Evolutionary conservation across 64 coral and sea anemone species (phyloP).

Genomic region (Astreopora myriophthalma): DNA sequence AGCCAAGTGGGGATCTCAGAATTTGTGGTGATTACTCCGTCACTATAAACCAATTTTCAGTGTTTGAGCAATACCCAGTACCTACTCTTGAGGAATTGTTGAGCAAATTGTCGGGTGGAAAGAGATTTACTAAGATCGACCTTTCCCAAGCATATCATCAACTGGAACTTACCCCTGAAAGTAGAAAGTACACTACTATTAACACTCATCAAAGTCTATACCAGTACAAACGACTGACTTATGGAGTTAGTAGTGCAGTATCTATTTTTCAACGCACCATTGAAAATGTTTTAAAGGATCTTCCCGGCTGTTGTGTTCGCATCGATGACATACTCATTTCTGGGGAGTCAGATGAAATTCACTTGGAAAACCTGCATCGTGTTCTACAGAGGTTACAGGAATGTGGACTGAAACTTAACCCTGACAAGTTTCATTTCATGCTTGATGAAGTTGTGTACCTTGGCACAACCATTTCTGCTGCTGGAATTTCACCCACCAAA

Average conservation of each 20-base stretch:
- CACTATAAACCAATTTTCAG: slow-evolving; percentile 35
- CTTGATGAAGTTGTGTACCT: slow-evolving; percentile 35
- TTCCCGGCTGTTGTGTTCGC: slow-evolving; percentile 19
- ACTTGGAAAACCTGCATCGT: slow-evolving; percentile 18
- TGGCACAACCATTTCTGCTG: slow-evolving; percentile 23
- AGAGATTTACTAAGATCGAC: slow-evolving; percentile 33
- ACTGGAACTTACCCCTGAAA: slow-evolving; percentile 31
- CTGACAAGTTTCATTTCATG: slow-evolving; percentile 22
- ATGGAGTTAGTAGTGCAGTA: slow-evolving; percentile 30
- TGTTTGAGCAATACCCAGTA: slow-evolving; percentile 29
- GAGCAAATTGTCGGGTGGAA: slow-evolving; percentile 46
- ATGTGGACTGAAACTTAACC: not conserved
- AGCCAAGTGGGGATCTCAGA: slow-evolving; percentile 30
- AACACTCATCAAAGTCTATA: slow-evolving; percentile 69
- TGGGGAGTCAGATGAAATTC: slow-evolving; percentile 21
- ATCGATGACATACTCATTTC: slow-evolving; percentile 16
- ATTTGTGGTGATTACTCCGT: slow-evolving; percentile 61
- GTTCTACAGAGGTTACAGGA: slow-evolving; percentile 8
- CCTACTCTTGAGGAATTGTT: slow-evolving; percentile 37
- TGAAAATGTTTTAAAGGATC: slow-evolving; percentile 35
- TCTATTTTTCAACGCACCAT: slow-evolving; percentile 44
- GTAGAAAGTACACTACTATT: slow-evolving; percentile 54
- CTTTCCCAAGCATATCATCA: slow-evolving; percentile 66
- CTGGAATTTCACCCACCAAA: not conserved
- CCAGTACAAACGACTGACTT: slow-evolving; percentile 58